phyloP scores from a whole-genome alignment of 1,140 invertebrate species.

The Apis florea region DNA sequence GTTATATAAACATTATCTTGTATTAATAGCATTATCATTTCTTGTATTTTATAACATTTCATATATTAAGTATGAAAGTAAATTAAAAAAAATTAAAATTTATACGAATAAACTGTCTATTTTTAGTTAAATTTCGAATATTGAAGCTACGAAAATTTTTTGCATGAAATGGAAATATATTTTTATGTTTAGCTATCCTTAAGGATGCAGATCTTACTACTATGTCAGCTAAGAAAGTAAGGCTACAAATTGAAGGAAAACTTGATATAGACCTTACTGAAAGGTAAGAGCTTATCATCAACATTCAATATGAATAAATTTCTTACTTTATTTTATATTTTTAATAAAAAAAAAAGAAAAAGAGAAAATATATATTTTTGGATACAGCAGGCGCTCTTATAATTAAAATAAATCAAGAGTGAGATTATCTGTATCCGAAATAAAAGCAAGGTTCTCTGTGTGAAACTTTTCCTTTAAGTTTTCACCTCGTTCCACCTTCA shows the following conservation, averaged over 20 bases:
- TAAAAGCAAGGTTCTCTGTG: constrained; percentile 75
- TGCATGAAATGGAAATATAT: constrained; percentile 42
- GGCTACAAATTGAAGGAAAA: constrained; percentile 91
- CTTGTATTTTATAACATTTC: neutral
- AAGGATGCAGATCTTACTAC: constrained; percentile 92
- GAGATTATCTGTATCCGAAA: constrained; percentile 70
- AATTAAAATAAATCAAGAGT: constrained; percentile 52
- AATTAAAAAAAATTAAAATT: neutral
- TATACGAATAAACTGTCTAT: neutral
- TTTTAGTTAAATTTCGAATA: neutral
- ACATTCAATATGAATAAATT: neutral
- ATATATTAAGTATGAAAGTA: neutral
- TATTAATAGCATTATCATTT: neutral
- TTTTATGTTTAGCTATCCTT: constrained; percentile 86
- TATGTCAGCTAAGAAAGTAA: constrained; percentile 94
- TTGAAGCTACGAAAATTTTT: neutral
- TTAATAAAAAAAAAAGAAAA: neutral
- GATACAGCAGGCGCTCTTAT: constrained; percentile 65
- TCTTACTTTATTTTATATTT: neutral
- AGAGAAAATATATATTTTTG: constrained; percentile 1
- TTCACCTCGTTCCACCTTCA: constrained; percentile 77
- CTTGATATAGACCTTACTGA: constrained; percentile 87
- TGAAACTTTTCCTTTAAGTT: constrained; percentile 64
- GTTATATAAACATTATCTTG: neutral
- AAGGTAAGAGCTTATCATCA: constrained; percentile 75